phyloP scores from a whole-genome alignment of 2,797 vertebrate species.

The Botia almorhae region DNA sequence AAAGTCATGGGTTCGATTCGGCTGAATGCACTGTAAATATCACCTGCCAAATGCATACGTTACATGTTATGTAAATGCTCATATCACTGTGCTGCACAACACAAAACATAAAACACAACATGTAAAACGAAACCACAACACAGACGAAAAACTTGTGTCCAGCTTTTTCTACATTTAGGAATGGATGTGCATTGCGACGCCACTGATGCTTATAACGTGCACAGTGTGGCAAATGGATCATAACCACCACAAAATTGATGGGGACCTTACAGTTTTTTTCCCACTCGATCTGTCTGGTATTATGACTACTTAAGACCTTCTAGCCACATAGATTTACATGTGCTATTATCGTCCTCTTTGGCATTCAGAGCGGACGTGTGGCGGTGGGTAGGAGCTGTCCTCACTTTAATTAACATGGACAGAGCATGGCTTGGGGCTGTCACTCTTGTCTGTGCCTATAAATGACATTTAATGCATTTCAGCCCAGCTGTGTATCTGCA shows the following conservation, averaged over 20 bases:
- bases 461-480: constrained; percentile 75
- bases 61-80: not conserved
- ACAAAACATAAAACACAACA: not conserved
- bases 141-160: not conserved
- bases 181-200: not conserved
- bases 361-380: constrained; percentile 73
- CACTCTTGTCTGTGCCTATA: constrained; percentile 63
- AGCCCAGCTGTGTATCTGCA: constrained; percentile 52
- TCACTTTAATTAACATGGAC: constrained; percentile 77
- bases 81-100: not conserved
- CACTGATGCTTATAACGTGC: not conserved
- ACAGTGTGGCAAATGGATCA: constrained; percentile 24
- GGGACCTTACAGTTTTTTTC: constrained; percentile 31
- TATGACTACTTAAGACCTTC: constrained; percentile 66
- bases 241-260: not conserved
- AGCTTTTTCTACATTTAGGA: not conserved
- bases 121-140: not conserved
- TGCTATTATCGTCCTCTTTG: constrained; percentile 72
- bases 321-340: constrained; percentile 71
- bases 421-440: constrained; percentile 75
- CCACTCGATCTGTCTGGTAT: constrained; percentile 61
- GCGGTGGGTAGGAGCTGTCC: constrained; percentile 70
- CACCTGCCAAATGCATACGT: not conserved
- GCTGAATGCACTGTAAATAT: not conserved
- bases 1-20: not conserved